phyloP scores from a whole-genome alignment of 2,797 vertebrate species.

The Eutrigla gurnardus region DNA sequence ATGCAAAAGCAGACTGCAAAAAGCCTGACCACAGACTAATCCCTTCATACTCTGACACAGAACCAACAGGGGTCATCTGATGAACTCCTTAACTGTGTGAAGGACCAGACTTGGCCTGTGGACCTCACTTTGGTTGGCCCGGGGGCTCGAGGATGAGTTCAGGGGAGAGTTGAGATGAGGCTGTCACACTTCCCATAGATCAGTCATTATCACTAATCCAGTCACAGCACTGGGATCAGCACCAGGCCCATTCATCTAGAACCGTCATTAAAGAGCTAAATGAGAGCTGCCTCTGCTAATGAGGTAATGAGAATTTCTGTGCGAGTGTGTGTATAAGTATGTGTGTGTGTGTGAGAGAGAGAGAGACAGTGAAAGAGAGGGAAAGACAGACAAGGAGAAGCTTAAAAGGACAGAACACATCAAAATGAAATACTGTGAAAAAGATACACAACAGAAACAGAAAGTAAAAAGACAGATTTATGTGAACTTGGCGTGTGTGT shows the following conservation, averaged over 20 bases:
- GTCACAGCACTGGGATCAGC: slow-evolving; percentile 82
- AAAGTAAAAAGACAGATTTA: slow-evolving; percentile 17
- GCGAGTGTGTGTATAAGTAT: slow-evolving; percentile 36
- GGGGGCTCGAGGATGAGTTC: slow-evolving; percentile 76
- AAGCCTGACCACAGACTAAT: slow-evolving; percentile 9
- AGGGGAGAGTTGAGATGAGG: slow-evolving; percentile 85
- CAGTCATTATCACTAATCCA: slow-evolving; percentile 86
- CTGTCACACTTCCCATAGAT: slow-evolving; percentile 85
- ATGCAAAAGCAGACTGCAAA: background rate
- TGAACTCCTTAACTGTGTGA: slow-evolving; percentile 27
- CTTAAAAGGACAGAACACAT: slow-evolving; percentile 36
- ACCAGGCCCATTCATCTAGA: slow-evolving; percentile 83
- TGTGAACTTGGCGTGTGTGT: slow-evolving; percentile 51
- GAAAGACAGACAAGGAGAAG: slow-evolving; percentile 32
- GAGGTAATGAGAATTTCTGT: slow-evolving; percentile 82
- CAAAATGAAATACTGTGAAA: slow-evolving; percentile 16
- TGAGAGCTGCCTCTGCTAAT: slow-evolving; percentile 84
- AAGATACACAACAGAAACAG: slow-evolving; percentile 20
- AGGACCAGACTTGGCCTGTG: slow-evolving; percentile 61
- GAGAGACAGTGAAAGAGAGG: background rate
- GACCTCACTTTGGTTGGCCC: slow-evolving; percentile 69
- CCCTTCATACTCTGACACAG: slow-evolving; percentile 19
- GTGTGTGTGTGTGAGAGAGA: slow-evolving; percentile 17
- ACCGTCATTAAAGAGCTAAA: slow-evolving; percentile 85
- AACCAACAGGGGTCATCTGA: slow-evolving; percentile 32